Evolutionary conservation across 2,888 invertebrate genomes (phyloP).

Genomic region (Cremastinae sp.): DNA sequence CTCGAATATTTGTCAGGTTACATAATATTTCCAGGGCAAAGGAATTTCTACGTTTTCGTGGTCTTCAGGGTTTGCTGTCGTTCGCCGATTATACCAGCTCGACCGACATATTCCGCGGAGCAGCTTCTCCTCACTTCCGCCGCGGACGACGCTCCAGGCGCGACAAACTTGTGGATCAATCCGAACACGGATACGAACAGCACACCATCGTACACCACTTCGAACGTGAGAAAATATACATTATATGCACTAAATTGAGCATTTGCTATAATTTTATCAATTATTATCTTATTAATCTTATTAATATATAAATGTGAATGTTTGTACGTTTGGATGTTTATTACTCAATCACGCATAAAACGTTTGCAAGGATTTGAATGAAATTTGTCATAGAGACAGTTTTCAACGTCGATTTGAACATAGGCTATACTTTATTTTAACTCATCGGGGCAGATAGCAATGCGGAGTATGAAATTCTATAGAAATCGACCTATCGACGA

Average conservation of each 20-base stretch:
- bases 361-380: too few species aligned
- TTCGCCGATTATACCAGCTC: constrained; percentile 90
- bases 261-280: too few species aligned
- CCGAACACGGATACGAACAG: constrained; percentile 78
- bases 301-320: too few species aligned
- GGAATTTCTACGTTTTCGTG: constrained; percentile 61
- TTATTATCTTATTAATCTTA: too few species aligned
- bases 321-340: too few species aligned
- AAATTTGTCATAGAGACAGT: too few species aligned
- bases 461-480: too few species aligned
- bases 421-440: too few species aligned
- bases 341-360: too few species aligned
- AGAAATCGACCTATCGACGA: constrained; percentile 44
- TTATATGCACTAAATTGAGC: too few species aligned
- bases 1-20: constrained; percentile 30
- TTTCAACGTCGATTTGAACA: too few species aligned
- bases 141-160: constrained; percentile 72
- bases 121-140: constrained; percentile 74
- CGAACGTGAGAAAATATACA: constrained; percentile 67
- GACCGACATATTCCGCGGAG: constrained; percentile 87
- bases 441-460: too few species aligned
- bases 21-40: constrained; percentile 55
- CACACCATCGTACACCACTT: constrained; percentile 66
- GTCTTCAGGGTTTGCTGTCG: constrained; percentile 88
- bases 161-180: constrained; percentile 88